These are phyloP conservation scores for Eleginops maclovinus DNA, from an alignment of 2,113 vertebrate species.

Conservation along the genomic window DNA sequence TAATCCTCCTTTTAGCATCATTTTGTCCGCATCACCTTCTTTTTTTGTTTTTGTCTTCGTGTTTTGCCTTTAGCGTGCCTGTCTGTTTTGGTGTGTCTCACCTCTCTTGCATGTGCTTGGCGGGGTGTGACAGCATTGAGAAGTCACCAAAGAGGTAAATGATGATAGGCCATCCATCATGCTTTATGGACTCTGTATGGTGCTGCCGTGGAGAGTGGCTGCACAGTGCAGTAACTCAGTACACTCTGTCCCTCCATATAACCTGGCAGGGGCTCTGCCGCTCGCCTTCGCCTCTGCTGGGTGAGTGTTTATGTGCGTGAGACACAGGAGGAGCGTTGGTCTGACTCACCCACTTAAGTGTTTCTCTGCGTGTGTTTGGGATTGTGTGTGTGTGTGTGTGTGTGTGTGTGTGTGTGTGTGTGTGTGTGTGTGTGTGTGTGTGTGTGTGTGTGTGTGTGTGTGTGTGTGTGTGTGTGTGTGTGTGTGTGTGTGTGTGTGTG, in stretches of 20 bases:
- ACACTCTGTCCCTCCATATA: conserved; percentile 79
- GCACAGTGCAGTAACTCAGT: conserved; percentile 80
- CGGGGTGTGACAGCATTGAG: conserved; percentile 80
- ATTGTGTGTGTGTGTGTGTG: conserved; percentile 17
- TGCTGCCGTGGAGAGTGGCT: conserved; percentile 77
- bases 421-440: conserved; percentile 9
- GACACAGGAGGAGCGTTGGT: conserved; percentile 48
- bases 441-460: conserved; percentile 32
- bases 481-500: conserved; percentile 6
- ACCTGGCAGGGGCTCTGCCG: conserved; percentile 70
- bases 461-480: conserved; percentile 22
- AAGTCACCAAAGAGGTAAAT: conserved; percentile 85
- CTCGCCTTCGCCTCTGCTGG: conserved; percentile 61
- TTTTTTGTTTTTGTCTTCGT: conserved; percentile 43
- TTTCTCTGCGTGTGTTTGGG: conserved; percentile 50
- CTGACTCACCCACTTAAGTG: conserved; percentile 68
- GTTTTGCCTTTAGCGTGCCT: conserved; percentile 54
- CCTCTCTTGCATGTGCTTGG: conserved; percentile 76
- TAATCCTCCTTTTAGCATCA: conserved; percentile 70
- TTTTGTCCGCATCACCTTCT: conserved; percentile 67
- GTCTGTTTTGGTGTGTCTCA: conserved; percentile 71
- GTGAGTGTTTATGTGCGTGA: conserved; percentile 66
- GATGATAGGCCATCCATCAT: conserved; percentile 83
- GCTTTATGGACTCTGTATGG: conserved; percentile 82
- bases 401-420: conserved; percentile 4